Base-by-base conservation (phyloP, 2,888 invertebrate genomes). In the Buathra laborator region DNA sequence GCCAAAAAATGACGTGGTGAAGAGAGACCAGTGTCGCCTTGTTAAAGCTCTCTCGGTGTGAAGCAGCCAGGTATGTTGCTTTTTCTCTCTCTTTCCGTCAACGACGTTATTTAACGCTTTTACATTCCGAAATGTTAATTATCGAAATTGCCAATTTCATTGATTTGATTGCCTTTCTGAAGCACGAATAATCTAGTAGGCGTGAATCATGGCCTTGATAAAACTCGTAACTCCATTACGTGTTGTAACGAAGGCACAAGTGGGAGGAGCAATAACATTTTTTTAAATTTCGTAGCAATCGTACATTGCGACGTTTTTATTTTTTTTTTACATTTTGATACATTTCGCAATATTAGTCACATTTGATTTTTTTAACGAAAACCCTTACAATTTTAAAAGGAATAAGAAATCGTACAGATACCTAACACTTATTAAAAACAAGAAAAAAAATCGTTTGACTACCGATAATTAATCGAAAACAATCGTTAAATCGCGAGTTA, bases 1-100 rank as follows among this genome's bases (percentile, higher is more conserved):
- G 87, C 87, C 84, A 88, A 81, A 92, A 91, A 92, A 92, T 92
- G 92, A 92, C 90, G 91, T 91, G 90, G 89, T 92, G 88, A 91
- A 86, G 89, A 86, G 88, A 88, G 84, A 71, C 80, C 79, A 80
- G 77, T 84, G 86, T 86, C 87, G 81, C 83, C 82, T 86, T 83
- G 86, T 83, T 53, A 64, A 78, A 77, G 75, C 76, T 88, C 83
- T 87, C 53, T 82, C 75, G 43, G 77, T 82, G 56, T 74, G 37
- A 56, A 32, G 51, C 81, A 85, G 82, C 84, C 85, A 87, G 86
- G 86, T 87, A 81, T 77, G 81, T 84, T 59, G 66, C 44, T 72
- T 56, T 76, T 75, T 82, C n/a, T 19, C 7, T 78, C 29, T 14
- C 3, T 37, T 5, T 43, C 37, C 14, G 16, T 29, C 56, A 37